phyloP scores from a whole-genome alignment of 2,113 vertebrate species.

The Azemiops feae region DNA sequence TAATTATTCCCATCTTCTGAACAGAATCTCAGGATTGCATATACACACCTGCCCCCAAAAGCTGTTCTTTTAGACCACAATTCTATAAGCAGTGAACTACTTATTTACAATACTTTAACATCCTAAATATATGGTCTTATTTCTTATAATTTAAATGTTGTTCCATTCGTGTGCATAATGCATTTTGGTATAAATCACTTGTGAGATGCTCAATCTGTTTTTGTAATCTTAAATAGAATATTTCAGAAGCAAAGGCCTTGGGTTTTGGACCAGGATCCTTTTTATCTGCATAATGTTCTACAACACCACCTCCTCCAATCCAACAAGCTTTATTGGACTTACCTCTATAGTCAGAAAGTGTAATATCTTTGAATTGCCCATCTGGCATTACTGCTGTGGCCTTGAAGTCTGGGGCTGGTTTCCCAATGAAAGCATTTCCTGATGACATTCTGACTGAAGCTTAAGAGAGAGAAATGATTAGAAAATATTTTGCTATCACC shows the following conservation, averaged over 20 bases:
- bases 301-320: not conserved
- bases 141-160: not conserved
- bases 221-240: not conserved
- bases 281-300: not conserved
- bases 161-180: not conserved
- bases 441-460: slow-evolving; percentile 83
- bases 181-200: not conserved
- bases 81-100: not conserved
- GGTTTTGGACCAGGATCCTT: not conserved
- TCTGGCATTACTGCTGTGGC: slow-evolving; percentile 95
- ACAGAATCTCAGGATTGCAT: no score
- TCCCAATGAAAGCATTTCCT: slow-evolving; percentile 91
- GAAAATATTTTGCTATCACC: not conserved
- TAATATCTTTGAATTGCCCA: slow-evolving; percentile 90
- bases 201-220: not conserved
- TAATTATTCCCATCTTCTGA: no score
- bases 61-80: not conserved
- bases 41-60: no score
- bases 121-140: not conserved
- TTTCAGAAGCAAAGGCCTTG: not conserved
- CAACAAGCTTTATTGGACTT: slow-evolving; percentile 10
- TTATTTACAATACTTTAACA: not conserved
- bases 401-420: slow-evolving; percentile 89
- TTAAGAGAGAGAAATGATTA: slow-evolving; percentile 19
- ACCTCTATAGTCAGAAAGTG: slow-evolving; percentile 91